Evolutionary conservation across 1,140 invertebrate species (phyloP).

Genomic region (Eueides isabella): DNA sequence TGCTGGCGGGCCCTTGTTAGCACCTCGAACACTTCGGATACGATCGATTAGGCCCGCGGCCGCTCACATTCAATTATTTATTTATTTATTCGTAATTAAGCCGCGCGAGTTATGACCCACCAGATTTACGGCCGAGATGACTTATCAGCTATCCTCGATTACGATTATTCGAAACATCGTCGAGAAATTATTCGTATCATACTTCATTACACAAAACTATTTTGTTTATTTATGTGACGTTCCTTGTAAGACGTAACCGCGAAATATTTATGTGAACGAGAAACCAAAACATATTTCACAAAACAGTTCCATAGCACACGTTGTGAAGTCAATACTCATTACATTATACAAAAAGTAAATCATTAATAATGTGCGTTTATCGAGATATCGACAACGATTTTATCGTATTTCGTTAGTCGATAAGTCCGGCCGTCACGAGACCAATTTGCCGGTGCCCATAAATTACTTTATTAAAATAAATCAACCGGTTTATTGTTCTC

Average conservation of each 20-base stretch:
- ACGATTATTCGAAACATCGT: constrained; percentile 37
- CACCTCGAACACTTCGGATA: constrained; percentile 66
- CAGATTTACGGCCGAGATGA: constrained; percentile 73
- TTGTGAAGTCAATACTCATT: constrained; percentile 59
- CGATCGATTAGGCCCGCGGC: constrained; percentile 79
- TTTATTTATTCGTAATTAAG: constrained; percentile 82
- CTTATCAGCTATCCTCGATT: constrained; percentile 58
- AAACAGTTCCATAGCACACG: constrained; percentile 6
- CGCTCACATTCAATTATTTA: constrained; percentile 81
- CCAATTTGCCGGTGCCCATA: constrained; percentile 75
- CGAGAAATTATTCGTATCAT: constrained; percentile 16
- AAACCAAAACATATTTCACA: background rate
- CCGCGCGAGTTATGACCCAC: constrained; percentile 69
- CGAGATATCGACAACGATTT: constrained; percentile 68
- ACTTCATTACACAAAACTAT: constrained; percentile 12
- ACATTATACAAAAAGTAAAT: constrained; percentile 60
- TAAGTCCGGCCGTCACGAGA: constrained; percentile 64
- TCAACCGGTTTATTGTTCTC: constrained; percentile 76
- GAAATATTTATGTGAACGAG: background rate
- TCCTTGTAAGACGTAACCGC: background rate
- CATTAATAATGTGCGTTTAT: constrained; percentile 67
- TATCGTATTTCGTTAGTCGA: constrained; percentile 68
- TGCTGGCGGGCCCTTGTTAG: constrained; percentile 69
- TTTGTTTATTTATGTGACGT: constrained; percentile 15
- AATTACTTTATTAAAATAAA: constrained; percentile 80